These are phyloP conservation scores for Thamnophis elegans DNA, from an alignment of 2,797 vertebrate species.

Conservation along the genomic window DNA sequence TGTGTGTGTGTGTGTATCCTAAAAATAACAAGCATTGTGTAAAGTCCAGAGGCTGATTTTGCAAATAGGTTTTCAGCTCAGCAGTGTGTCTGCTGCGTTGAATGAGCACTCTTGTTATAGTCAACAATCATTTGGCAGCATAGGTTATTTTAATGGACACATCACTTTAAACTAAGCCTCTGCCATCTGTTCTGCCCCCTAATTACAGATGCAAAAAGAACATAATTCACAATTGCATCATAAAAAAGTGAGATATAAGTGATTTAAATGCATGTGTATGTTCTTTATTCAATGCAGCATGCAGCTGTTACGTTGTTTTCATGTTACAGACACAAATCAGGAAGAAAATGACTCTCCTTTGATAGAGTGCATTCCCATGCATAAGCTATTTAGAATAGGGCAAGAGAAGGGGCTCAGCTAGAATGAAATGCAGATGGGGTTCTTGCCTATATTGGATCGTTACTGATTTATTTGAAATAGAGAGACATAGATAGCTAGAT, in stretches of 20 bases:
- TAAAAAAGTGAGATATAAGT: conserved; percentile 70
- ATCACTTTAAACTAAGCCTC: conserved; percentile 80
- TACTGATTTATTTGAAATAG: not conserved
- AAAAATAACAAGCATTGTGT: conserved; percentile 72
- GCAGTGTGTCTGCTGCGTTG: conserved; percentile 65
- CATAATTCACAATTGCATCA: conserved; percentile 66
- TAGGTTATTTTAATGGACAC: conserved; percentile 83
- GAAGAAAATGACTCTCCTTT: conserved; percentile 67
- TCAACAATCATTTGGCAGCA: conserved; percentile 77
- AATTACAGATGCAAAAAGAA: conserved; percentile 83
- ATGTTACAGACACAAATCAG: conserved; percentile 79
- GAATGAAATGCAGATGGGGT: conserved; percentile 39
- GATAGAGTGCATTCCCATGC: conserved; percentile 59
- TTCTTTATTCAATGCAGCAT: conserved; percentile 80
- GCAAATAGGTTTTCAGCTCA: conserved; percentile 60
- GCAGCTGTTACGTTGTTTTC: conserved; percentile 80
- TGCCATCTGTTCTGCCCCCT: conserved; percentile 82
- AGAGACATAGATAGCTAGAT: not conserved
- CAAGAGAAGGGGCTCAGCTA: conserved; percentile 20
- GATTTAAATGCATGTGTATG: conserved; percentile 70
- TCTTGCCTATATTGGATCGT: not conserved
- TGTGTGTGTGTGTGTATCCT: conserved; percentile 48
- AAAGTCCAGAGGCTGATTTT: conserved; percentile 67
- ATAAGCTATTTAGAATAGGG: conserved; percentile 54
- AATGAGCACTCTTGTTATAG: conserved; percentile 70